phyloP scores from a whole-genome alignment of 2,113 vertebrate genomes.

The Brachypodius melanocephalos region DNA sequence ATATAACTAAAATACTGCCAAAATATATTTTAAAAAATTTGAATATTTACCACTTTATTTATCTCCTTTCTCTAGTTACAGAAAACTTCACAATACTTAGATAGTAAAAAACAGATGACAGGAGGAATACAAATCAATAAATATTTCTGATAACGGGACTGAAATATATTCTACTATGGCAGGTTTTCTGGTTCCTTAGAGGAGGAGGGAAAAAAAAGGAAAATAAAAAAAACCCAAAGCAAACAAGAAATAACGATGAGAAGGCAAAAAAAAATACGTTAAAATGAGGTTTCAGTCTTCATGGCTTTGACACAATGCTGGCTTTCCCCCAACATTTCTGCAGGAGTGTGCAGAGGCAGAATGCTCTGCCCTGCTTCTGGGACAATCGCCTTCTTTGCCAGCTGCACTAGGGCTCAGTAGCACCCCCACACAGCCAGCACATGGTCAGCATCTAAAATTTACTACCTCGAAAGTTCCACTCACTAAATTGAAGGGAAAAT shows the following conservation, averaged over 20 bases:
- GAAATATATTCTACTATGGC: neutral
- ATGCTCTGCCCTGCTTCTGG: neutral
- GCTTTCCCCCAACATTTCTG: neutral
- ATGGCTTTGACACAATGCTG: neutral
- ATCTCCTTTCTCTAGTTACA: neutral
- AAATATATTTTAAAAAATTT: neutral
- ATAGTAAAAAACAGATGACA: neutral
- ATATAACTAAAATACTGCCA: neutral
- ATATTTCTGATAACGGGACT: neutral
- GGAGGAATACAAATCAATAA: neutral
- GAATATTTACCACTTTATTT: neutral
- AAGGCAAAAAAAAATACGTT: neutral
- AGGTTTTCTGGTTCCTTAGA: neutral
- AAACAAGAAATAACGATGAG: neutral
- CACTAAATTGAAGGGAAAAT: neutral
- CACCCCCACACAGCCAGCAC: neutral
- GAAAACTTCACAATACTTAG: neutral
- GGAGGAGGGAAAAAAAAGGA: fast-evolving
- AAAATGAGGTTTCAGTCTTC: neutral
- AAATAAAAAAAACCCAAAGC: neutral
- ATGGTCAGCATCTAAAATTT: neutral
- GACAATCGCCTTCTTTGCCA: neutral
- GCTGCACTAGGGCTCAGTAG: neutral
- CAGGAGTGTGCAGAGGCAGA: neutral
- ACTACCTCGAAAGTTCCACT: neutral